Evolutionary conservation across 2,888 invertebrate species (phyloP), one percentile per base, ranked within the genome.

Genomic region (Aspidapion aeneum): DNA sequence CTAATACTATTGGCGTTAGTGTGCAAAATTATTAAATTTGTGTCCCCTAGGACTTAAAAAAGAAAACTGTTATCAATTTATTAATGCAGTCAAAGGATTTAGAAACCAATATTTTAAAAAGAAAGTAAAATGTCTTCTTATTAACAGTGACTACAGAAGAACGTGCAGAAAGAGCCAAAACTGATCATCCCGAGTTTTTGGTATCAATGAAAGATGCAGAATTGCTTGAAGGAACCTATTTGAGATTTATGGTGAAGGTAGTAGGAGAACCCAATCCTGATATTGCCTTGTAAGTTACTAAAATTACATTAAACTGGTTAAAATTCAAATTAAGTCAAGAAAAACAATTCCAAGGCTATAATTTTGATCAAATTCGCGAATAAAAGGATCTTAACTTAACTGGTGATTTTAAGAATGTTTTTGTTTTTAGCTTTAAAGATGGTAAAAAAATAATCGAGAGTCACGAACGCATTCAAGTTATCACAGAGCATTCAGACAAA

Each of bases 231-330:
- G 90, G 91, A 73, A 94, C 95, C 0, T 92, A 91, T 74, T 85
- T 95, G 62, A 86, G 94, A 35, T 95, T 94, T 77, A 90, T 95
- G 89, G 86, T 95, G 64, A 92, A 92, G 80, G 90, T 94, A 60
- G 89, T 89, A 71, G 95, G 95, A 9, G 89, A 93, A 72, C 95
- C 96, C 1, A 91, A 90, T 75, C 98, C 98, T 0, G 89, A 89
- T 68, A 87, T 98, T 56, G 89, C 88, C 79, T 97, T 98, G 97
- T 96, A 82, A 88, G 91, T 87, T 5, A 18, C n/a, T n/a, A n/a
- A n/a, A n/a, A n/a, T n/a, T n/a, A n/a, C n/a, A n/a, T n/a, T n/a
- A n/a, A n/a, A n/a, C n/a, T n/a, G n/a, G n/a, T n/a, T n/a, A n/a
- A n/a, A n/a, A n/a, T n/a, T n/a, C n/a, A n/a, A n/a, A n/a, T n/a